Base-by-base conservation (phyloP, 2,888 invertebrate genomes). In the Sicus ferrugineus region DNA sequence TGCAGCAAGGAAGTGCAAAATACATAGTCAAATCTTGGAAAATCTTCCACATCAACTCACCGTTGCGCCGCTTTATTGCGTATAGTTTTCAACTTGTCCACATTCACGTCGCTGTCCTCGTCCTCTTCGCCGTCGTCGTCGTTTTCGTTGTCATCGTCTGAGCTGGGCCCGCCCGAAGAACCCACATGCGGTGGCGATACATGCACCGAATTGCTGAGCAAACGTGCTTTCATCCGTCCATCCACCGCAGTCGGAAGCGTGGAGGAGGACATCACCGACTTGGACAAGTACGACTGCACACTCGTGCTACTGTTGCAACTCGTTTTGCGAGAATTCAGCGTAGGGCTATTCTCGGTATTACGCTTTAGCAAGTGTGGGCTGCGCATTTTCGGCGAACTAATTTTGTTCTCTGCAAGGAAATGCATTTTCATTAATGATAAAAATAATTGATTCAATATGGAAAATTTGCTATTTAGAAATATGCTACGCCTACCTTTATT, bases 41-140 rank as follows among this genome's bases (percentile, higher is more conserved):
- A 23, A 56, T 52, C 1, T 38, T 46, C 9, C 26, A 2, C 19
- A 58, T 54, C 16, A 42, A 11, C 46, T 50, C 72, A 83, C 83
- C 84, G 86, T 75, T 88, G 88, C 73, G 86, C 86, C 9, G 89
- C 91, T 78, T 89, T 89, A 80, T 89, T 87, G 62, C 89, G 87
- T 75, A 91, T 91, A 7, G 89, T 88, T 78, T 89, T 89, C 64
- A 91, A 83, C 80, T 92, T 92, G 0, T 90, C 89, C 68, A 89
- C 88, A 75, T 89, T 91, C 71, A 91, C 88, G 79, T 83, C 81
- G 58, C 90, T 90, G 69, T 89, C 89, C 74, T 90, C 90, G 16
- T 82, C 82, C 23, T 68, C 68, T 28, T 67, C 67, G 46, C 58
- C 66, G 52, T 90, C 90, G 69, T 90, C 89, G 7, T 82, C 81